Base-by-base conservation (phyloP, 2,888 invertebrate genomes). In the Callimorpha dominula region DNA sequence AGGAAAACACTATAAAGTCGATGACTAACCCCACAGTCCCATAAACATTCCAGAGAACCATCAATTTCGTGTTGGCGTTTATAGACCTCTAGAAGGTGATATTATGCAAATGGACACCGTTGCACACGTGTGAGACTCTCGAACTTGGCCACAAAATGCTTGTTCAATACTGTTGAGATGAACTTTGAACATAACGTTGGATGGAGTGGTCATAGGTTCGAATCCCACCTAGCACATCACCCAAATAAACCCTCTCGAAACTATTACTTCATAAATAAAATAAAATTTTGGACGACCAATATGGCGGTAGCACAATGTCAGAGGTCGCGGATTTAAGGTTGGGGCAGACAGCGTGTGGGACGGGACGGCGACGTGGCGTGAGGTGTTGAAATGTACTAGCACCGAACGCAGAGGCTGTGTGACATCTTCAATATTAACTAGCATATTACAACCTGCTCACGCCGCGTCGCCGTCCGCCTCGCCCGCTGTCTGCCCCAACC, bases 51-150 rank as follows among this genome's bases (percentile, higher is more conserved):
- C 15, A 40, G 40, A 15, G 17, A 42, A 62, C 40, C 40, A 20
- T 20, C 14, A 62, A 40, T 6, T 40, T 62, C 15, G 40, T 57
- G 20, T 57, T 20, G n/a, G n/a, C n/a, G 57, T 57, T 42, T 11
- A 46, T 43, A 43, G 17, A 43, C 20, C n/a, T 43, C 11, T 42
- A n/a, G 46, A 9, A 12, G 20, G 65, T 46, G 14, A 67, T 71
- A 71, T 75, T 78, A 84, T 85, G 80, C 78, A 79, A 75, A 83
- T 79, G 42, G 71, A 52, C 42, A 74, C 71, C 76, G 85, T 81
- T 82, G 46, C 74, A 81, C 76, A 75, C 80, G 77, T 77, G 78
- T 72, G 79, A 54, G n/a, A n/a, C 9, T n/a, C 17, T 54, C n/a
- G 9, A 54, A 54, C 73, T 79, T 73, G 46, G 70, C 78, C 78